Percentiles rank a stretch among this genome's conserved stretches.
These are phyloP conservation scores for Tachycineta bicolor DNA, from an alignment of 2,113 vertebrate genomes.

Conservation along the genomic window DNA sequence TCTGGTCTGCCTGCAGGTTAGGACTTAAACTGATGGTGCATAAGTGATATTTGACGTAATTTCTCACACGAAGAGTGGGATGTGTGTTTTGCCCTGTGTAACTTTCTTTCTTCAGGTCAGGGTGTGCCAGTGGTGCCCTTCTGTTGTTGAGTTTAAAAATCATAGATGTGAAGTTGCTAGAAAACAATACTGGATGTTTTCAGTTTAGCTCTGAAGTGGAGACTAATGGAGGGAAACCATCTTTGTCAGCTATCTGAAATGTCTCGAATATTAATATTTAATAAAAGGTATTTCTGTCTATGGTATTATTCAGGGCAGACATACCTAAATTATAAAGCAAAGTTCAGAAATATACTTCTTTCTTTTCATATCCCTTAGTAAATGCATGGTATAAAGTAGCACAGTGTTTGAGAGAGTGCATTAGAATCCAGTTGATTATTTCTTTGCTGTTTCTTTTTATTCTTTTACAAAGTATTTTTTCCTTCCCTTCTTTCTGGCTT, in stretches of 20 bases:
- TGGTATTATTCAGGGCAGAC: not conserved
- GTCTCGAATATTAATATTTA: not conserved
- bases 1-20: not conserved
- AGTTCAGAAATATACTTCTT: not conserved
- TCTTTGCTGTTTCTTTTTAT: not conserved
- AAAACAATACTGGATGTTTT: not conserved
- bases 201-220: not conserved
- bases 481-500: not conserved
- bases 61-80: not conserved
- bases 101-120: not conserved
- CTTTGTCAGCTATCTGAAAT: not conserved
- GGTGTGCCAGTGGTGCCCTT: not conserved
- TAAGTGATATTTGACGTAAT: not conserved
- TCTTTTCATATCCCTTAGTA: not conserved
- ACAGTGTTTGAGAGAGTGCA: not conserved
- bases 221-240: not conserved
- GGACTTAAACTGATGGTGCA: not conserved
- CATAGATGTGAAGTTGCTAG: not conserved
- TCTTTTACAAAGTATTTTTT: not conserved
- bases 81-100: not conserved
- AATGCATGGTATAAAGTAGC: not conserved
- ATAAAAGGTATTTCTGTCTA: not conserved
- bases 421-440: not conserved
- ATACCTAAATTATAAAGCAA: not conserved
- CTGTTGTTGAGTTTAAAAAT: not conserved